Evolutionary conservation across 2,113 vertebrate genomes (phyloP).

Genomic region (Platysteira castanea): DNA sequence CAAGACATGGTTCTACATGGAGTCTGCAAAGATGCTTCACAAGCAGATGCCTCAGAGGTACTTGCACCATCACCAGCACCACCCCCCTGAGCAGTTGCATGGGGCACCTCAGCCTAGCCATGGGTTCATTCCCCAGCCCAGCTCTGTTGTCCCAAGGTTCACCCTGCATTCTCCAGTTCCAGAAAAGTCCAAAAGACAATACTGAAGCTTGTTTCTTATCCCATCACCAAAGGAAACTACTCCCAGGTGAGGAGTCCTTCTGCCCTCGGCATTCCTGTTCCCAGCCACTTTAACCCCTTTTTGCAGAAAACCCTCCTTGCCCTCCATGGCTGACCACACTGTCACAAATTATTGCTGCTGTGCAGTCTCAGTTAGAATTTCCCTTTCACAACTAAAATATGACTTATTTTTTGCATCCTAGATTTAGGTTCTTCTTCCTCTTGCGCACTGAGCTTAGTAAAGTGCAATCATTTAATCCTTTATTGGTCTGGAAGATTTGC

Average conservation of each 20-base stretch:
- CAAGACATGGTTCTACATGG: rapidly evolving
- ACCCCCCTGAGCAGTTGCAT: rapidly evolving
- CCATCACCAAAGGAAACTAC: neutral
- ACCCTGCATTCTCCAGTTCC: neutral
- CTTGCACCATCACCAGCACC: neutral
- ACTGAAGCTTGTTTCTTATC: neutral
- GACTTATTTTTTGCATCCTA: neutral
- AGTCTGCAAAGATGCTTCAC: neutral
- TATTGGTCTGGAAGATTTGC: neutral
- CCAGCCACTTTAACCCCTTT: neutral
- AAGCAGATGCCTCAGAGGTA: neutral
- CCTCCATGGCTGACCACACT: neutral
- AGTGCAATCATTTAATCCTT: neutral
- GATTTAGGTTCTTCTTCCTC: neutral
- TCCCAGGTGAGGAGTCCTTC: neutral
- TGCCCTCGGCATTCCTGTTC: neutral
- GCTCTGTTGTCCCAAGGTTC: neutral
- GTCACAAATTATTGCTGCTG: neutral
- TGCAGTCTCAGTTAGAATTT: neutral
- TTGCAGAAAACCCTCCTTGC: neutral
- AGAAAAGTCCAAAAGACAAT: neutral
- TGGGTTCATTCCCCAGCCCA: neutral
- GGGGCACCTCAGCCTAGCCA: rapidly evolving
- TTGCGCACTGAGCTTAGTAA: neutral
- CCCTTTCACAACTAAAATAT: neutral